Base-by-base conservation (phyloP, 2,113 vertebrate species). In the Semnornis frantzii region DNA sequence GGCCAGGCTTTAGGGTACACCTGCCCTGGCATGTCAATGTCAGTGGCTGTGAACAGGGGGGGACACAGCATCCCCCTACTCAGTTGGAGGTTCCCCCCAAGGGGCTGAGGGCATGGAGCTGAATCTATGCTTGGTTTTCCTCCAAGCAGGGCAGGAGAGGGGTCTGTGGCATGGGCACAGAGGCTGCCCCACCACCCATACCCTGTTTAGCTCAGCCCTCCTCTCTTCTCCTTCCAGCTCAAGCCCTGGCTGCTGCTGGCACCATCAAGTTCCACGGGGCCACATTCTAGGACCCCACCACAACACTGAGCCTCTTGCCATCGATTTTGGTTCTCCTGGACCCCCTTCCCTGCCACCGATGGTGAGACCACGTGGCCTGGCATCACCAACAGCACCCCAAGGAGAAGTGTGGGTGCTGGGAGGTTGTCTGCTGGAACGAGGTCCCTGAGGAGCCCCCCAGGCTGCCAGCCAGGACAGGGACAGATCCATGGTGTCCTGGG, bases 191-290 rank as follows among this genome's bases (percentile, higher is more conserved):
- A 7, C 5, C 37, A 39, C 37, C 37, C 10, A 10, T 39, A 10
- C 37, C 6, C 2, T 0, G 1, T 1, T 0, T 20, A 27, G 54
- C 86, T 93, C 73, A 85, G 21, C 85, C n/a, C 54, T 4, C 5
- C 91, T 97, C 63, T 62, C 92, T 93, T 57, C 18, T 96, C 50
- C 85, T 74, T 94, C 31, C 81, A 99, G 99, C 98, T 98, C 98
- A 98, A 97, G 98, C 98, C 69, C 96, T 98, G 97, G 98, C 98
- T 23, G 98, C 98, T 87, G 98, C 98, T 39, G 98, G 98, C 10
- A 85, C 98, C 73, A 59, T 88, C 91, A 98, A 98, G 93, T 98
- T 98, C 97, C 98, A 98, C 18, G 97, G 98, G 97, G 97, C 98
- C 87, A 98, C 98, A 11, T 99, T 98, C 97, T 99, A 98, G 98